Evolutionary conservation across 2,113 vertebrate genomes (phyloP), one percentile per base, ranked within the genome.

Genomic region (Trichomycterus rosablanca): DNA sequence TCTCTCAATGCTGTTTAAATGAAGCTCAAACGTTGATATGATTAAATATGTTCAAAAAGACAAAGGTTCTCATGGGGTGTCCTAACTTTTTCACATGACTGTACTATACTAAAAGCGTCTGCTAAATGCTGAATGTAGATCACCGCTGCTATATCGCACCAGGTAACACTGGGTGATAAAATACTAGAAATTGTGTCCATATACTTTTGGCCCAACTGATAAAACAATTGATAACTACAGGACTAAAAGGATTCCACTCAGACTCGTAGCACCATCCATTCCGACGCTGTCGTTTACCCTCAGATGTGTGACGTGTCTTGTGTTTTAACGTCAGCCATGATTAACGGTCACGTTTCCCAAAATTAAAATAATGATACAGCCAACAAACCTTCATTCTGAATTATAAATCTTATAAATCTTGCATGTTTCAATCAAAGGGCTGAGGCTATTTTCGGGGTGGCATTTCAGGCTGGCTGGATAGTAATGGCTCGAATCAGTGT

Each of bases 381-480:
- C n/a, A n/a, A n/a, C n/a, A 30, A 30, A 3, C 26, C 26, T 30
- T 2, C 4, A 26, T 12, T 4, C 15, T 34, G 26, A 19, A 58
- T 34, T 11, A 18, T 16, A 20, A 53, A 16, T 19, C 39, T 34
- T 35, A 54, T 54, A 30, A 54, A 54, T 63, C 61, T 46, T 63
- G 50, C 61, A 54, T 51, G 37, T 20, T 59, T 44, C 18, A 34
- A 19, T 39, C 43, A 11, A 43, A 52, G 53, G 60, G 24, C 23
- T 32, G 44, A 12, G n/a, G 23, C 61, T 63, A 54, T 63, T 54
- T 54, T 54, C 16, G 46, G 49, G 45, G 24, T 11, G 39, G 50
- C 5, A 39, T 64, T 37, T 44, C 20, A 24, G 26, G 49, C 26
- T 15, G 39, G 45, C 26, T 32, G 30, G 30, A 35, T 34, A 46